Evolutionary conservation across 2,113 vertebrate genomes (phyloP).

Genomic region (Calonectris borealis): DNA sequence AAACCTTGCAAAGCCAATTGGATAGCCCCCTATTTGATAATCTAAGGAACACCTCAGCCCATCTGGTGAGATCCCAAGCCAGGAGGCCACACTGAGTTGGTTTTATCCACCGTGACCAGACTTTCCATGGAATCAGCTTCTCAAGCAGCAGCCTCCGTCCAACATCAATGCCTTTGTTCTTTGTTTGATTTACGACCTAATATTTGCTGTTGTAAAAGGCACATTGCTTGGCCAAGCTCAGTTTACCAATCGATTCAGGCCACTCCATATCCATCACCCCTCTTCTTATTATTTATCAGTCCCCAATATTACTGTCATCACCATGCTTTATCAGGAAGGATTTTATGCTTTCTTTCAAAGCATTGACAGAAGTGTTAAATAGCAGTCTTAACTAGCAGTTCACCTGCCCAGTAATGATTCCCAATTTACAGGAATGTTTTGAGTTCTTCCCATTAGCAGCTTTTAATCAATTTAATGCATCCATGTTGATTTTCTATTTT

Average conservation of each 20-base stretch:
- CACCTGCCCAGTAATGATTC: background rate
- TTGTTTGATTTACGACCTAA: background rate
- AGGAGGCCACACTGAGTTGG: fast-evolving
- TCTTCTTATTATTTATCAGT: background rate
- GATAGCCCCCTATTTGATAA: background rate
- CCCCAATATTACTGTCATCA: background rate
- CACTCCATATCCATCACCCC: background rate
- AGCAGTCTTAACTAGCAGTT: background rate
- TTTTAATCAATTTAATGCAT: conserved; percentile 18
- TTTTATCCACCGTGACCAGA: background rate
- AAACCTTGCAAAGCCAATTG: background rate
- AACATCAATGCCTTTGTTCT: background rate
- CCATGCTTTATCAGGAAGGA: background rate
- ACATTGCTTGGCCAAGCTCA: background rate
- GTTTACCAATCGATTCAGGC: background rate
- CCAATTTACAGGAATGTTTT: conserved; percentile 24
- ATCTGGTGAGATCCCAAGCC: background rate
- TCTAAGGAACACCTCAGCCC: background rate
- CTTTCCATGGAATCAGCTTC: background rate
- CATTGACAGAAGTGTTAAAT: background rate
- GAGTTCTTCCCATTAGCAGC: background rate
- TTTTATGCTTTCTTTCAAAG: background rate
- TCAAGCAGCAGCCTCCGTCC: background rate
- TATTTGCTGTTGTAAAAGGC: background rate
- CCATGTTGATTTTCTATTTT: background rate